Base-by-base conservation (phyloP, 1,140 invertebrate species). In the Drosophila persimilis region DNA sequence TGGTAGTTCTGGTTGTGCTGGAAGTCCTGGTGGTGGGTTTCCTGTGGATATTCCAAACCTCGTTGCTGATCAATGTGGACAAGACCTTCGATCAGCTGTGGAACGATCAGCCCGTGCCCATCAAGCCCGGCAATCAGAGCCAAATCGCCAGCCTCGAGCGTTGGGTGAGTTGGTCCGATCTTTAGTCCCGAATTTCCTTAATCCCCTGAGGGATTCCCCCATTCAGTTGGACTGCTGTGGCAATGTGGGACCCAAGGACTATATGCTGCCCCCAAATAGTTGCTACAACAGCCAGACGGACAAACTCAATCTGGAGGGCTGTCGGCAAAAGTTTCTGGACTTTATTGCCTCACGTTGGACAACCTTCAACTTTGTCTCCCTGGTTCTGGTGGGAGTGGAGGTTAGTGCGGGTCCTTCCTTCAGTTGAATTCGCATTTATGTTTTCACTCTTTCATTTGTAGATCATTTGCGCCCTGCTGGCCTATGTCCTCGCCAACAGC, bases 211-310 rank as follows among this genome's bases (percentile, higher is more conserved):
- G 0, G 3, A 43, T 15, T 22, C 13, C 0, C 4, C 11, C 7
- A 5, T 26, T 0, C 79, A 95, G 94, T 84, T 94, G 39, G 56
- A 93, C 29, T 95, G 95, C 74, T 95, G 95, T 76, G 95, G 95
- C 48, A 90, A 94, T 69, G 71, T 89, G 9, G 80, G 91, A 13
- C 76, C 92, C 0, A 44, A 58, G 0, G 93, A 94, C 73, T 94
- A 92, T 74, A 5, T 86, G 39, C 80, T 86, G 39, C 80, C 84
- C 0, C 90, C 76, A 2, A 92, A 80, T 67, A 94, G 92, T 76
- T 91, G 91, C 52, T 81, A 85, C 31, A 80, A 91, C 17, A 64
- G 66, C 15, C 41, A 72, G 15, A 77, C 73, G 5, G 71, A 80
- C 55, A 84, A 78, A 63, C 44, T 90, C 6, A 90, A 88, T 56